Evolutionary conservation across 1,140 invertebrate genomes (phyloP).

Genomic region (Sitodiplosis mosellana): DNA sequence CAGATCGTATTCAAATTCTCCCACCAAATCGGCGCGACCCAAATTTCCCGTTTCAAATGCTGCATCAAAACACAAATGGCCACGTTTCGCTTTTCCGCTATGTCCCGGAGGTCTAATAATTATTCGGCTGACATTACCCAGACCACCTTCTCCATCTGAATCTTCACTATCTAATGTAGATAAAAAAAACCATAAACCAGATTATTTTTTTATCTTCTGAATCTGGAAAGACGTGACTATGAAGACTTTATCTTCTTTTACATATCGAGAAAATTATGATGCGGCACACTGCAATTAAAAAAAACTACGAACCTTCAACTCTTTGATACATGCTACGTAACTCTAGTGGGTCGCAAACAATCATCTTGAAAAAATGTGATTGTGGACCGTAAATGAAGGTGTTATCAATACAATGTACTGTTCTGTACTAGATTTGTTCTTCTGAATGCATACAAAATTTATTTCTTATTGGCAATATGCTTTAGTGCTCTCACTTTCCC

Average conservation of each 20-base stretch:
- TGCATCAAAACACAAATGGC: slow-evolving; percentile 94
- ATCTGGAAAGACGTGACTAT: background rate
- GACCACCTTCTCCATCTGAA: slow-evolving; percentile 80
- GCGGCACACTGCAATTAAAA: background rate
- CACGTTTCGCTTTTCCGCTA: slow-evolving; percentile 60
- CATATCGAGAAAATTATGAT: background rate
- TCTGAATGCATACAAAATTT: too few species aligned
- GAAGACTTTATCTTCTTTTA: background rate
- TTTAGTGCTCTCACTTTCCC: too few species aligned
- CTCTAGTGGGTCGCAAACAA: slow-evolving; percentile 35
- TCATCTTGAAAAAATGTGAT: slow-evolving; percentile 6
- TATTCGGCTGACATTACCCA: slow-evolving; percentile 84
- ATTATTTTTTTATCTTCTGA: slow-evolving; percentile 12
- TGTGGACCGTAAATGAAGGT: too few species aligned
- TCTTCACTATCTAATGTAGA: slow-evolving; percentile 97
- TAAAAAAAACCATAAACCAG: too few species aligned
- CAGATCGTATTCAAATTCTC: slow-evolving; percentile 92
- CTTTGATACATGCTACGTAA: slow-evolving; percentile 45
- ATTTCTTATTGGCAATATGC: too few species aligned
- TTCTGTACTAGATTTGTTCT: too few species aligned
- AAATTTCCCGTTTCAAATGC: slow-evolving; percentile 95
- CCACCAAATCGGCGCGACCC: slow-evolving; percentile 82
- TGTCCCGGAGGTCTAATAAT: slow-evolving; percentile 86
- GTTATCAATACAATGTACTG: too few species aligned
- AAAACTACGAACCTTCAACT: slow-evolving; percentile 14